Conservation (phyloP, 2,888 invertebrate species). For the Cremastinae sp. region DNA sequence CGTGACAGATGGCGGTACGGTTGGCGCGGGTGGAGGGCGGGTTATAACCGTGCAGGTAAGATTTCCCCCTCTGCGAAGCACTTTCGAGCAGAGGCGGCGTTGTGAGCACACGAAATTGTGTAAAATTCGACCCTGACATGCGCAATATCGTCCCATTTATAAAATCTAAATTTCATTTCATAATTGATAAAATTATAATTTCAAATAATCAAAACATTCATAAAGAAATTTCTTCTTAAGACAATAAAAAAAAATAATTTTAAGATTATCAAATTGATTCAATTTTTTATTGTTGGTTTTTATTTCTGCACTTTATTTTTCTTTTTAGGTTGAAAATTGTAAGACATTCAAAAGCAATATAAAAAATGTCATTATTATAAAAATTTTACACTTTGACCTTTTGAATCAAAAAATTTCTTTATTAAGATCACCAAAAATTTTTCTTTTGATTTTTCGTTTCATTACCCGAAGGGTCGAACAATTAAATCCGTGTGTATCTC, state of each 20-base stretch:
- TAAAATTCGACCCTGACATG: conserved; percentile 25
- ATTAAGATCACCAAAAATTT: not conserved
- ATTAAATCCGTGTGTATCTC: conserved; percentile 5
- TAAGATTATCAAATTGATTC: too few relatives aligned
- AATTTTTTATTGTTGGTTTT: too few relatives aligned
- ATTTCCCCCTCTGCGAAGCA: conserved; percentile 15
- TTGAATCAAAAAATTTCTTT: too few relatives aligned
- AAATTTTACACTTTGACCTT: too few relatives aligned
- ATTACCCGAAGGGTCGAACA: not conserved
- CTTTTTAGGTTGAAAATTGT: too few relatives aligned
- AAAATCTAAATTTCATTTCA: not conserved
- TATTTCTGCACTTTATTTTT: too few relatives aligned
- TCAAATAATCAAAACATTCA: too few relatives aligned
- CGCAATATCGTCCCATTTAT: conserved; percentile 16
- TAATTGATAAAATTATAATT: not conserved
- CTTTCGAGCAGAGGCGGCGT: conserved; percentile 6
- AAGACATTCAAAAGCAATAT: too few relatives aligned
- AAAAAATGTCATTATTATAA: too few relatives aligned
- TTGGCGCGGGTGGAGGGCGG: conserved; percentile 32
- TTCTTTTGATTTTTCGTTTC: not conserved
- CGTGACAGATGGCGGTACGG: conserved; percentile 53
- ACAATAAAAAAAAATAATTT: too few relatives aligned
- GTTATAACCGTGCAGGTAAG: conserved; percentile 25
- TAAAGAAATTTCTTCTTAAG: too few relatives aligned
- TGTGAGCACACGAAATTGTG: conserved; percentile 23